Evolutionary conservation across 1,140 invertebrate species (phyloP), one percentile per base, ranked within the genome.

Genomic region (Drosophila willistoni): DNA sequence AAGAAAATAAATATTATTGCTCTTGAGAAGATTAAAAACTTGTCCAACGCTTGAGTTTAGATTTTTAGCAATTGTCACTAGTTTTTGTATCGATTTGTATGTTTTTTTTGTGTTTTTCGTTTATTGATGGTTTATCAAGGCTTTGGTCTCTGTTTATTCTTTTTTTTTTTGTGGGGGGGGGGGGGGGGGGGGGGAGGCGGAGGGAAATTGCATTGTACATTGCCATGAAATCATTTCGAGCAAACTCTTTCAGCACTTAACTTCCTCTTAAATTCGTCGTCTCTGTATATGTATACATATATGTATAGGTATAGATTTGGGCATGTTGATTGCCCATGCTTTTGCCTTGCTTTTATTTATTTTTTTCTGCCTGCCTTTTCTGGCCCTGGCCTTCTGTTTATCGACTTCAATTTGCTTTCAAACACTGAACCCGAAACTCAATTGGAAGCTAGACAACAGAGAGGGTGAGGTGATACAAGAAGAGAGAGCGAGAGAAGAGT

Each of bases 321-420:
- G 33, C 56, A 59, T 76, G 73, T 70, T 76, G 66, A 70, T 77
- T 77, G 73, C 73, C 73, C 59, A 54, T 61, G 59, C 66, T 64
- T 41, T 77, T 64, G n/a, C 19, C 19, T 22, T 22, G 19, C 19
- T 22, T 22, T 22, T 22, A 22, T 22, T 22, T 25, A 4, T 41
- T 62, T 62, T n/a, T 25, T 29, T 42, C 39, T 44, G 60, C 17
- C 60, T 57, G 1, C 25, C n/a, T 25, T 33, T 69, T 13, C 17
- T 51, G 44, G 44, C 13, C 44, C 12, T 56, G 61, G 42, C 78
- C 71, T 64, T 79, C 64, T 84, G 81, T 84, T 85, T 86, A 85
- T 82, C 76, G 83, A 82, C 82, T 86, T 87, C 68, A 87, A 82
- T 86, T 86, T 79, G 76, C 66, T 79, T 68, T 81, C 71, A 72